phyloP scores from a whole-genome alignment of 1,140 invertebrate genomes.

The Euborellia annulipes region DNA sequence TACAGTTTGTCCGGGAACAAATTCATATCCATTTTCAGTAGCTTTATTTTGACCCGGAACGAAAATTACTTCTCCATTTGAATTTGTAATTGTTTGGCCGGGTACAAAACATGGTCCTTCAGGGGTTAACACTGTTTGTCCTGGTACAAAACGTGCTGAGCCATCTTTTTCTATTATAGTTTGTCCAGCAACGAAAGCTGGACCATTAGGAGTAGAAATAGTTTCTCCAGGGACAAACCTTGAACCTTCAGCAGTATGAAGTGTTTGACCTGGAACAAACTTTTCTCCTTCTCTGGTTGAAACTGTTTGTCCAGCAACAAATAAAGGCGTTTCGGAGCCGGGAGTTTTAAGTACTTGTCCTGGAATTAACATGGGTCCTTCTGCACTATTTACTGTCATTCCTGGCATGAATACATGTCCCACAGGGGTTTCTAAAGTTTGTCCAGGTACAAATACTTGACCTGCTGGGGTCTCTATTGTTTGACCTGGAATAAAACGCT shows the following conservation, averaged over 20 bases:
- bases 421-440: constrained; percentile 46
- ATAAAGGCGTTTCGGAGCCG: no score
- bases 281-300: constrained; percentile 44
- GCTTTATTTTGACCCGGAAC: constrained; percentile 46
- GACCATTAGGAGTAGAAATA: constrained; percentile 45
- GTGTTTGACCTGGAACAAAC: constrained; percentile 56
- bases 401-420: constrained; percentile 56
- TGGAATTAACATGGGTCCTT: constrained; percentile 49
- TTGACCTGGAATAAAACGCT: constrained; percentile 28
- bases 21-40: constrained; percentile 44
- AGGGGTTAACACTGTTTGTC: constrained; percentile 37
- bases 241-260: constrained; percentile 45
- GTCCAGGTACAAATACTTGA: constrained; percentile 51
- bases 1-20: constrained; percentile 45
- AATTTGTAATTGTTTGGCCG: constrained; percentile 28
- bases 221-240: constrained; percentile 57
- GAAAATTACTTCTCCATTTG: constrained; percentile 28
- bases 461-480: constrained; percentile 44
- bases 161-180: constrained; percentile 10
- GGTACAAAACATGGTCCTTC: constrained; percentile 30
- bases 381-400: constrained; percentile 46
- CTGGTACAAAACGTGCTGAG: constrained; percentile 39
- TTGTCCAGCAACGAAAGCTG: constrained; percentile 44
- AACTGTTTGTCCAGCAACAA: constrained; percentile 29
- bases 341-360: constrained; percentile 42